A percentile compares a stretch with the other conserved stretches of the same genome.
Evolutionary conservation across 2,888 invertebrate species (phyloP).

Genomic region (Osedax fenrisi): DNA sequence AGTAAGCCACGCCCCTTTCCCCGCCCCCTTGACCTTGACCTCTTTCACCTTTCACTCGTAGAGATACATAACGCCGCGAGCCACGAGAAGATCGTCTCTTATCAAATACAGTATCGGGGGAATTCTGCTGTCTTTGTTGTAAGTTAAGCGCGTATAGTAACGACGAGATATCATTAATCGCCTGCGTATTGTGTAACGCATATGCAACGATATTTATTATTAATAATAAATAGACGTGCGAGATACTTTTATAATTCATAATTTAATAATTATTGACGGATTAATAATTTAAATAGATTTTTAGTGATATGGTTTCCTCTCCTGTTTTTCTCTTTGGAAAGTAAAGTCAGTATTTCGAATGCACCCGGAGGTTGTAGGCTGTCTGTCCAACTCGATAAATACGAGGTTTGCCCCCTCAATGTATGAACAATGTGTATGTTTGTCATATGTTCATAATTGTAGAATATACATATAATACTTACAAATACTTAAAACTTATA

Average conservation of each 20-base stretch:
- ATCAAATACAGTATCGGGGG: slow-evolving; percentile 85
- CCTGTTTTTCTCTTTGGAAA: slow-evolving; percentile 69
- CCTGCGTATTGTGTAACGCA: no score
- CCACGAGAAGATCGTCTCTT: slow-evolving; percentile 65
- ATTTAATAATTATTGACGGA: no score
- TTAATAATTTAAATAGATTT: slow-evolving; percentile 44
- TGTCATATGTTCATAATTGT: no score
- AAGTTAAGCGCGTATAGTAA: no score
- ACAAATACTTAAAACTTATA: background rate
- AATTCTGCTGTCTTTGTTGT: slow-evolving; percentile 61
- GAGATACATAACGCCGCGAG: slow-evolving; percentile 82
- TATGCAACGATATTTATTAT: no score
- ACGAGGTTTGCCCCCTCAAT: slow-evolving; percentile 54
- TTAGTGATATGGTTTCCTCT: slow-evolving; percentile 94
- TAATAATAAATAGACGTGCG: no score
- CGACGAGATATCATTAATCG: no score
- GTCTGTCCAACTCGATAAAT: slow-evolving; percentile 74
- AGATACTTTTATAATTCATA: no score
- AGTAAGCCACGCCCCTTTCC: no score
- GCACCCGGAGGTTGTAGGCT: slow-evolving; percentile 72
- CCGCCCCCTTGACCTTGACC: no score
- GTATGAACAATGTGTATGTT: background rate
- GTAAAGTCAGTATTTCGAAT: slow-evolving; percentile 61
- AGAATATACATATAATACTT: no score
- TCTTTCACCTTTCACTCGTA: slow-evolving; percentile 35